A percentile compares a stretch with the other conserved stretches of the same genome.
Evolutionary conservation across 2,797 vertebrate genomes (phyloP).

Genomic region (Petrocephalus sullivani): DNA sequence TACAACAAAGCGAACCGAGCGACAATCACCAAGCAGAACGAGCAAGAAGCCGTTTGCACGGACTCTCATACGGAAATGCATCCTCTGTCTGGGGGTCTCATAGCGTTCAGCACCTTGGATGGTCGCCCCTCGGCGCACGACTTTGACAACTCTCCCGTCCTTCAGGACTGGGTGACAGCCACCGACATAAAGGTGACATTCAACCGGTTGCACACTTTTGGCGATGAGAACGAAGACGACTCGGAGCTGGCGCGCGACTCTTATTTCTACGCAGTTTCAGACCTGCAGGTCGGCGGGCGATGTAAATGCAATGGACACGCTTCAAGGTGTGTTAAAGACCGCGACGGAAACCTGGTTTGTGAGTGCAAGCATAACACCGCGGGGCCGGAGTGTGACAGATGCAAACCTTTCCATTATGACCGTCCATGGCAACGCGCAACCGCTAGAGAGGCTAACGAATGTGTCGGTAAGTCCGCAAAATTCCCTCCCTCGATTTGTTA

Average conservation of each 20-base stretch:
- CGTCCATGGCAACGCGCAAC: constrained; percentile 97
- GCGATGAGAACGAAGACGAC: constrained; percentile 96
- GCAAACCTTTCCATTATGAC: constrained; percentile 98
- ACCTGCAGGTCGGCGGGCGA: constrained; percentile 94
- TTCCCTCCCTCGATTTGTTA: neutral
- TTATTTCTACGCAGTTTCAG: constrained; percentile 94
- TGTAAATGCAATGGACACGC: constrained; percentile 99
- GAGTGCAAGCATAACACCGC: constrained; percentile 98
- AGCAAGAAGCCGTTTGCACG: constrained; percentile 97
- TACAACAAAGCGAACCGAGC: constrained; percentile 86
- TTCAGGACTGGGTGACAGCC: constrained; percentile 99
- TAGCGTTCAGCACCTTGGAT: constrained; percentile 99
- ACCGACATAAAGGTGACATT: constrained; percentile 95
- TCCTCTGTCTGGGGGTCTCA: constrained; percentile 87
- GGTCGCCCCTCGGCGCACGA: constrained; percentile 94
- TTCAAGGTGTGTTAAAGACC: constrained; percentile 88
- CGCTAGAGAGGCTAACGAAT: constrained; percentile 93
- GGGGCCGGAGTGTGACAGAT: constrained; percentile 95
- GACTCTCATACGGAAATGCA: constrained; percentile 97
- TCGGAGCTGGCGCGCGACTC: constrained; percentile 93
- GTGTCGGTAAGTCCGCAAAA: constrained; percentile 78
- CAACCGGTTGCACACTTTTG: constrained; percentile 91
- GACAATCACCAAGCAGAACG: constrained; percentile 92
- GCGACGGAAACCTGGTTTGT: constrained; percentile 82
- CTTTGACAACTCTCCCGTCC: constrained; percentile 96